Evolutionary conservation across 2,113 vertebrate genomes (phyloP).

Genomic region (Beaufortia kweichowensis): DNA sequence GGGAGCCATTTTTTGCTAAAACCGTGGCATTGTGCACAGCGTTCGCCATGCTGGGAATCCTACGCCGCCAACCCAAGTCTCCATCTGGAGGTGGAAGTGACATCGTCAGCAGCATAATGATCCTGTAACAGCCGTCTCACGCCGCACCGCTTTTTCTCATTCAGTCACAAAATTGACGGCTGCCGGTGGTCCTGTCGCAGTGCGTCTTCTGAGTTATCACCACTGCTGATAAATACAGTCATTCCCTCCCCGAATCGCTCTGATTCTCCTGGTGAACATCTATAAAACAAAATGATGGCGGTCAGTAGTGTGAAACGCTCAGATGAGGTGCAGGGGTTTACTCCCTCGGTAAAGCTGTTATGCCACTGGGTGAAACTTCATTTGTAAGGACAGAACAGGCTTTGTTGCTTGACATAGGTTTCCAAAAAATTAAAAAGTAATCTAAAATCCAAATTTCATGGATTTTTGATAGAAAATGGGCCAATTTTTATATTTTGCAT

Average conservation of each 20-base stretch:
- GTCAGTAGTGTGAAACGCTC: constrained; percentile 29
- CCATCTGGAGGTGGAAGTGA: constrained; percentile 48
- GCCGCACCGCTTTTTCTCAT: constrained; percentile 9
- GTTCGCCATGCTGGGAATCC: constrained; percentile 53
- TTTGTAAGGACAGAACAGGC: background rate
- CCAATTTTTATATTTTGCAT: too few species aligned
- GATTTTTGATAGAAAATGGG: too few species aligned
- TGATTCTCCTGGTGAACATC: constrained; percentile 11
- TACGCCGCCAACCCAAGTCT: constrained; percentile 26
- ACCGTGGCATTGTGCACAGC: constrained; percentile 31
- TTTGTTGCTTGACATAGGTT: background rate
- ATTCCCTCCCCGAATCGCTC: constrained; percentile 2
- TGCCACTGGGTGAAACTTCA: background rate
- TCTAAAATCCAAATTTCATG: too few species aligned
- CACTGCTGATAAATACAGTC: constrained; percentile 23
- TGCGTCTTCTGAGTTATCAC: constrained; percentile 10
- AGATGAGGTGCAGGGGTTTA: constrained; percentile 16
- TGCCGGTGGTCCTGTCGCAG: constrained; percentile 16
- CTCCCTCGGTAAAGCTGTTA: background rate
- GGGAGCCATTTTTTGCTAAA: constrained; percentile 27
- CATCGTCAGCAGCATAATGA: constrained; percentile 10
- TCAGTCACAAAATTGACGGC: constrained; percentile 26
- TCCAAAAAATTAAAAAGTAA: too few species aligned
- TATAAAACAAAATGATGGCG: constrained; percentile 12
- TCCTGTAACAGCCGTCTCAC: constrained; percentile 12